Percentiles rank a stretch among this genome's conserved stretches.
Conservation (phyloP, 2,113 vertebrate genomes). For the Thunnus thynnus region DNA sequence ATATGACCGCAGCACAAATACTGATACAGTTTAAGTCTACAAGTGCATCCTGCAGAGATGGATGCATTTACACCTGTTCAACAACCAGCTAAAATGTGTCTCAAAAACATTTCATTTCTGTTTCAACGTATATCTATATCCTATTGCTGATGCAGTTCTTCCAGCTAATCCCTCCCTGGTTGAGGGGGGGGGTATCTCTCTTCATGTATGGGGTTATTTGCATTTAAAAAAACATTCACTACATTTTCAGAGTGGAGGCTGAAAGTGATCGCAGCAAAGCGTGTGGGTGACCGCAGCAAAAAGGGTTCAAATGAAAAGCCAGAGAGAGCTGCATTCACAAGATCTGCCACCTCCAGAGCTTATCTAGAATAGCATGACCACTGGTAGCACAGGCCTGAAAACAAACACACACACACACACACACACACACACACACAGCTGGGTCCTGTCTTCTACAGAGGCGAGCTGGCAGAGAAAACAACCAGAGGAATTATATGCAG, state of each 20-base stretch:
- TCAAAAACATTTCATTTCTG: not conserved
- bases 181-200: not conserved
- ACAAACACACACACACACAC: not conserved
- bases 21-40: too few species aligned
- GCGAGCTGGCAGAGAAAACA: conserved; percentile 10
- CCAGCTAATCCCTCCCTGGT: conserved; percentile 18
- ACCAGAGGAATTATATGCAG: conserved; percentile 19
- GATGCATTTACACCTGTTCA: not conserved
- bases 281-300: conserved; percentile 50
- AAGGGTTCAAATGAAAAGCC: conserved; percentile 1
- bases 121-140: not conserved
- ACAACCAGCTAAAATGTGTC: not conserved
- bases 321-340: conserved; percentile 12
- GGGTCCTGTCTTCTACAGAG: not conserved
- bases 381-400: not conserved
- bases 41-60: not conserved
- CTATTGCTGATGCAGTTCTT: conserved; percentile 29
- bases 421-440: not conserved
- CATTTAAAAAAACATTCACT: conserved; percentile 23
- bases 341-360: conserved; percentile 52
- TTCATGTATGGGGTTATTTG: not conserved
- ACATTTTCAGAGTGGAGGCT: not conserved
- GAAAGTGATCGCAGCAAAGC: conserved; percentile 4
- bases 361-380: not conserved
- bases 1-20: too few species aligned